Conservation (phyloP, 2,888 invertebrate genomes). For the Callosobruchus maculatus region DNA sequence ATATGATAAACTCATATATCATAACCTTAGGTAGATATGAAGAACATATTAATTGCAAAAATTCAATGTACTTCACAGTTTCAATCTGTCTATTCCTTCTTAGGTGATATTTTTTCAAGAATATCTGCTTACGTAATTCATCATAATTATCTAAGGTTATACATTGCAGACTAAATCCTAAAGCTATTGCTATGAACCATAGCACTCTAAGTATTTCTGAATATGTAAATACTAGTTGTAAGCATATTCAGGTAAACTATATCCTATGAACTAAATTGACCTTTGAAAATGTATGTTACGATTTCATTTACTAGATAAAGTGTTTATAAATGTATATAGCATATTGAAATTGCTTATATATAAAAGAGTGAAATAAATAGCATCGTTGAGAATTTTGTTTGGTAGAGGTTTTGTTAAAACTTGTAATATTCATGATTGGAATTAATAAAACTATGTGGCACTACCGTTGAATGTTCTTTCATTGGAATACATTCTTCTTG, state of each 20-base stretch:
- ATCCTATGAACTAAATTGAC: not conserved
- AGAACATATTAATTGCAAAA: too few species aligned
- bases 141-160: too few species aligned
- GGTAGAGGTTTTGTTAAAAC: slow-evolving; percentile 17
- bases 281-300: not conserved
- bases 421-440: slow-evolving; percentile 21
- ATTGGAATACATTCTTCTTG: not conserved
- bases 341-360: slow-evolving; percentile 19
- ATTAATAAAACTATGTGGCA: slow-evolving; percentile 22
- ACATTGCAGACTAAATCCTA: not conserved
- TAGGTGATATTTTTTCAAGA: too few species aligned
- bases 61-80: too few species aligned
- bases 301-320: not conserved
- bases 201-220: not conserved
- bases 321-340: slow-evolving; percentile 23
- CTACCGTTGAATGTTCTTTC: slow-evolving; percentile 2
- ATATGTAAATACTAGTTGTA: not conserved
- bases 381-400: slow-evolving; percentile 7
- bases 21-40: too few species aligned
- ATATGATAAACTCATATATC: too few species aligned
- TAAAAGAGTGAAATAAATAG: slow-evolving; percentile 6
- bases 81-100: too few species aligned
- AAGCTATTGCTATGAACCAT: not conserved
- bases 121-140: too few species aligned
- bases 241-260: not conserved